phyloP scores from a whole-genome alignment of 2,113 vertebrate species.

The Chroicocephalus ridibundus region DNA sequence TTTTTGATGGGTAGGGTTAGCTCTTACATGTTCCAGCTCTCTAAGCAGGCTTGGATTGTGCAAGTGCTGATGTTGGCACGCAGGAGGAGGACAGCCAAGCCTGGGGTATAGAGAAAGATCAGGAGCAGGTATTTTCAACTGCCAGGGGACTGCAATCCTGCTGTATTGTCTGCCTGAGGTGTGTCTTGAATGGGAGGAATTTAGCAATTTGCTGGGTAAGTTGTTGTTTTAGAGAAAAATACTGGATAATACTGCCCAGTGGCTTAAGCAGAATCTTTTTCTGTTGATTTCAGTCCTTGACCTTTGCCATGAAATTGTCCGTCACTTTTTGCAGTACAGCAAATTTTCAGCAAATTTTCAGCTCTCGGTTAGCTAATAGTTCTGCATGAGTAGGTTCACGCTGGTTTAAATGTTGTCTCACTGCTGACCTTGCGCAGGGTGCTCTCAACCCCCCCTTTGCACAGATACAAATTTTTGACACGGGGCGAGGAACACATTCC shows the following conservation, averaged over 20 bases:
- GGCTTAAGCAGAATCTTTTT: background rate
- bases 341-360: background rate
- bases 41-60: background rate
- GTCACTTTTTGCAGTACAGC: background rate
- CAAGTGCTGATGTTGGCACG: background rate
- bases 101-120: background rate
- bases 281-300: background rate
- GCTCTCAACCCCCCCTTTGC: background rate
- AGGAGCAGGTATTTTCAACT: background rate
- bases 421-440: background rate
- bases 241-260: background rate
- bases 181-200: background rate
- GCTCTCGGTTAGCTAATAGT: background rate
- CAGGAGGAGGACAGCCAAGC: background rate
- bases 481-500: fast-evolving
- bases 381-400: background rate
- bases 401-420: background rate
- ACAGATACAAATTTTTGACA: background rate
- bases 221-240: background rate
- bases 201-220: background rate
- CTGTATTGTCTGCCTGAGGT: background rate
- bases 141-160: background rate
- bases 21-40: background rate
- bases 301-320: background rate
- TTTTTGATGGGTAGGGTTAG: background rate